Evolutionary conservation across 2,888 invertebrate species (phyloP).

Genomic region (Pocota personata): DNA sequence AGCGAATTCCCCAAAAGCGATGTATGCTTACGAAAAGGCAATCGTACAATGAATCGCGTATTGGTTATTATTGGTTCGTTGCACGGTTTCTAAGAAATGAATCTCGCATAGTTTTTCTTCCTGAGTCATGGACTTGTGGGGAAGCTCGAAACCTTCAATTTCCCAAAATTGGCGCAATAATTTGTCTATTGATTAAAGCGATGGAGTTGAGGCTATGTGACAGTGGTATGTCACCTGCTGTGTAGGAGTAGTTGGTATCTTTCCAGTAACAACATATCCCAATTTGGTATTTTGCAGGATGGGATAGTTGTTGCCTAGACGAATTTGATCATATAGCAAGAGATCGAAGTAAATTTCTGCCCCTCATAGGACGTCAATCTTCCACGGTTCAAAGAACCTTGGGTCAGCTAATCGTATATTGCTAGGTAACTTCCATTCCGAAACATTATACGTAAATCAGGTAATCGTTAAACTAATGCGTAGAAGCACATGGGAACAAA

Average conservation of each 20-base stretch:
- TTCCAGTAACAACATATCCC: background rate
- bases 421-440: background rate
- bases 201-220: background rate
- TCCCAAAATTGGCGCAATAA: slow-evolving; percentile 16
- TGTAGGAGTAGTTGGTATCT: too few species aligned
- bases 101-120: slow-evolving; percentile 4
- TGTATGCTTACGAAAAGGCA: slow-evolving; percentile 6
- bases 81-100: background rate
- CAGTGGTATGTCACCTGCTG: background rate
- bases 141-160: background rate
- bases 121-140: background rate
- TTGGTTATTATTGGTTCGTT: background rate
- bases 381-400: background rate
- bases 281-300: background rate
- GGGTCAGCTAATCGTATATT: slow-evolving; percentile 2
- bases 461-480: slow-evolving; percentile 20
- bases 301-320: background rate
- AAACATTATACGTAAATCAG: background rate
- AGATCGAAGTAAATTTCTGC: slow-evolving; percentile 15
- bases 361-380: slow-evolving; percentile 1
- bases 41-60: slow-evolving; percentile 14
- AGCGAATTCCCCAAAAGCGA: background rate
- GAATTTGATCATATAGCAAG: slow-evolving; percentile 12
- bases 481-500: slow-evolving; percentile 15
- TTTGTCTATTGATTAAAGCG: slow-evolving; percentile 9